These are phyloP conservation scores for Dipodomys merriami DNA, from an alignment of 2,113 vertebrate genomes.

Conservation along the genomic window DNA sequence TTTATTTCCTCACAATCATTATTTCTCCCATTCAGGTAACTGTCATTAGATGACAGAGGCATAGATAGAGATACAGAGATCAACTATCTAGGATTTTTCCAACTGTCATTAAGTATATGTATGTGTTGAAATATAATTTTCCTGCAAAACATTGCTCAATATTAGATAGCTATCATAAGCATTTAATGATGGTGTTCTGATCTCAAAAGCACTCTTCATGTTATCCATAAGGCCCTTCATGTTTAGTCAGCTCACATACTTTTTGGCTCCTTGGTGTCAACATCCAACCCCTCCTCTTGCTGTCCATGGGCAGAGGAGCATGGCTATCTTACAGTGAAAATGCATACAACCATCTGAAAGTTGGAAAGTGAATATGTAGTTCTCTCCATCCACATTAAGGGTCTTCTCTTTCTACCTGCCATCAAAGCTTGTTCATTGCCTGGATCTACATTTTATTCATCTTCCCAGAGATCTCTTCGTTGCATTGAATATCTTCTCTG, in stretches of 20 bases:
- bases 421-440: neutral
- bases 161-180: constrained; percentile 1
- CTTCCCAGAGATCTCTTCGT: neutral
- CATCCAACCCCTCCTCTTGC: neutral
- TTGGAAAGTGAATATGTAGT: neutral
- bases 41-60: neutral
- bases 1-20: neutral
- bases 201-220: neutral
- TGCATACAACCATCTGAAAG: neutral
- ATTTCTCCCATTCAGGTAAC: neutral
- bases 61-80: neutral
- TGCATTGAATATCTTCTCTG: neutral
- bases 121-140: neutral
- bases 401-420: neutral
- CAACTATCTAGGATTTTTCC: neutral
- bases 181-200: neutral
- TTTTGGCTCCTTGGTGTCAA: neutral
- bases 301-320: neutral
- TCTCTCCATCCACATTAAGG: neutral
- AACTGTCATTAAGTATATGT: neutral
- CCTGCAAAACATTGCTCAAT: neutral
- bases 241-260: neutral
- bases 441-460: neutral
- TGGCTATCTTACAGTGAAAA: neutral
- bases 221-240: neutral